Percentiles rank a stretch among this genome's conserved stretches.
These are phyloP conservation scores for Caenorhabditis imperialis DNA, from an alignment of 2,888 invertebrate genomes.

Conservation along the genomic window DNA sequence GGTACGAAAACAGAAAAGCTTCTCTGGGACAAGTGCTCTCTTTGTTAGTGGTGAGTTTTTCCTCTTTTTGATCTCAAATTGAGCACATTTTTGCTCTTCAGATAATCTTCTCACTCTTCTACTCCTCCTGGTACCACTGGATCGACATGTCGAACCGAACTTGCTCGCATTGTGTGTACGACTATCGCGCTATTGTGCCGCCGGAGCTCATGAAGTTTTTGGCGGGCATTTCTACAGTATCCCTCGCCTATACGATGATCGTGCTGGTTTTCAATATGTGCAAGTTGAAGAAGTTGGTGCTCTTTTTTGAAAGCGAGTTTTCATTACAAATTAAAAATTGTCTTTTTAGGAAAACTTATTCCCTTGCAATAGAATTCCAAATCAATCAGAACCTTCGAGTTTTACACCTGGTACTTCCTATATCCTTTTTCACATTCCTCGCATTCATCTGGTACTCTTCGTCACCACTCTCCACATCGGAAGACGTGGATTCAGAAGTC, in stretches of 20 bases:
- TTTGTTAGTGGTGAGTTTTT: conserved; percentile 5
- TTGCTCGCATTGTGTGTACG: conserved; percentile 32
- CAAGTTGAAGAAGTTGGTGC: conserved; percentile 28
- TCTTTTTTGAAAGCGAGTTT: too few species aligned
- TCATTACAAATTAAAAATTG: neutral
- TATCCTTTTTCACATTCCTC: conserved; percentile 21
- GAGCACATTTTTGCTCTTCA: conserved; percentile 5
- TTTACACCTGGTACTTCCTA: conserved; percentile 26
- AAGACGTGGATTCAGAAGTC: conserved; percentile 16
- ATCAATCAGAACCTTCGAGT: conserved; percentile 46
- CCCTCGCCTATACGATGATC: conserved; percentile 13
- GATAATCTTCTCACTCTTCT: conserved; percentile 11
- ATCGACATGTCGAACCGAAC: conserved; percentile 16
- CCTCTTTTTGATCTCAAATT: too few species aligned
- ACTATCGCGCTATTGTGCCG: conserved; percentile 14
- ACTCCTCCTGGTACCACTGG: conserved; percentile 20
- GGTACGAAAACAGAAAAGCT: conserved; percentile 34
- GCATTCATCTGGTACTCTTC: conserved; percentile 33
- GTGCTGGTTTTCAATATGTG: conserved; percentile 26
- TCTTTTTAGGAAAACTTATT: conserved; percentile 38
- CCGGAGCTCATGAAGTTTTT: conserved; percentile 19
- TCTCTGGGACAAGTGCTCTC: conserved; percentile 19
- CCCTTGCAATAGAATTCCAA: conserved; percentile 46
- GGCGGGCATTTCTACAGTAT: conserved; percentile 5
- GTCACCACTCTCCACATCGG: neutral